A percentile compares a stretch with the other conserved stretches of the same genome.
phyloP scores from a whole-genome alignment of 2,888 invertebrate species.

The Polydrusus pterygomalis region DNA sequence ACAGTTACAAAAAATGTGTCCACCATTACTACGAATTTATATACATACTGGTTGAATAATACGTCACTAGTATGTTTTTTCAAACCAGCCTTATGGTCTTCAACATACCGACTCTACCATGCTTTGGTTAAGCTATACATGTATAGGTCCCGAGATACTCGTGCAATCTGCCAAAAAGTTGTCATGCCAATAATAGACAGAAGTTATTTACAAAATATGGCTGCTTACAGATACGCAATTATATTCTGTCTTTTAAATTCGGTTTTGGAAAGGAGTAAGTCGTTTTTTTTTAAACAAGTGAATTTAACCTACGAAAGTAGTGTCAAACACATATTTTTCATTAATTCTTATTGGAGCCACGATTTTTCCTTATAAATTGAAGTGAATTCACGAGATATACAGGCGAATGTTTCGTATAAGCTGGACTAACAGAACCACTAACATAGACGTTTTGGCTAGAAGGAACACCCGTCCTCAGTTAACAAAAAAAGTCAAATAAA shows the following conservation, averaged over 20 bases:
- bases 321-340: too few species aligned
- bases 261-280: neutral
- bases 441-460: too few species aligned
- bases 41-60: conserved; percentile 57
- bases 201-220: conserved; percentile 49
- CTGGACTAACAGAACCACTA: too few species aligned
- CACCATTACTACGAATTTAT: conserved; percentile 29
- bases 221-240: conserved; percentile 34
- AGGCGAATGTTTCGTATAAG: too few species aligned
- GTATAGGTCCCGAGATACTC: conserved; percentile 52
- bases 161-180: conserved; percentile 59
- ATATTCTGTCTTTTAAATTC: neutral
- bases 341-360: too few species aligned
- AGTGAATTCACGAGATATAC: too few species aligned
- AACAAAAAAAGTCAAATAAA: too few species aligned
- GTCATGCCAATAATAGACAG: conserved; percentile 59
- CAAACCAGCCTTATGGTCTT: conserved; percentile 60
- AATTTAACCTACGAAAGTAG: too few species aligned
- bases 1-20: conserved; percentile 29
- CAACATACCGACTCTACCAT: conserved; percentile 42
- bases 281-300: too few species aligned
- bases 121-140: conserved; percentile 30
- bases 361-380: too few species aligned
- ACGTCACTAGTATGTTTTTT: conserved; percentile 62
- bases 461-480: too few species aligned